A percentile compares a stretch with the other conserved stretches of the same genome.
Evolutionary conservation across 2,113 vertebrate species (phyloP).

Genomic region (Istiophorus platypterus): DNA sequence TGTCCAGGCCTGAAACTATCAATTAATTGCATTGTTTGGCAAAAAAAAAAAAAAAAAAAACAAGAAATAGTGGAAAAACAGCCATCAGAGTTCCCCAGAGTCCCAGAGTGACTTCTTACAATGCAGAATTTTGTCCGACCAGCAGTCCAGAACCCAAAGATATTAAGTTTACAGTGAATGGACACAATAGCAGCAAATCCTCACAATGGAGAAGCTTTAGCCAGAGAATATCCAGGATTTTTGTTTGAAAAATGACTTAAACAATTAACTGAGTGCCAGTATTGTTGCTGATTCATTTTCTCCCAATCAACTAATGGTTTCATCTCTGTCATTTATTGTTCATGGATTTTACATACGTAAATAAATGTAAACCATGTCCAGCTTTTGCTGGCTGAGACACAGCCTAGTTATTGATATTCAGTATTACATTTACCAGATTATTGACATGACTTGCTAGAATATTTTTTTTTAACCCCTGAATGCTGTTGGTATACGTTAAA

Average conservation of each 20-base stretch:
- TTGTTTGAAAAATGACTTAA: not conserved
- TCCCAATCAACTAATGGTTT: not conserved
- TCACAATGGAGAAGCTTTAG: not conserved
- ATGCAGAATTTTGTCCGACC: not conserved
- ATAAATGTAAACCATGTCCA: not conserved
- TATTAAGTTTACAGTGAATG: not conserved
- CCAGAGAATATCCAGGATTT: not conserved
- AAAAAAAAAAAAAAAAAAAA: too few relatives aligned
- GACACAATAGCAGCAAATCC: not conserved
- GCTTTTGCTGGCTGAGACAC: not conserved
- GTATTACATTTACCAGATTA: not conserved
- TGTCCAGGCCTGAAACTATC: not conserved
- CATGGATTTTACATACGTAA: not conserved
- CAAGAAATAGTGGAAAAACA: not conserved
- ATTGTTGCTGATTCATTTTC: too few relatives aligned
- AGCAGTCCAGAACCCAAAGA: not conserved
- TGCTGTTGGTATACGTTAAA: not conserved
- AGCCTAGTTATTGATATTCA: conserved; percentile 6
- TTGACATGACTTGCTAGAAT: not conserved
- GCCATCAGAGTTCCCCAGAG: not conserved
- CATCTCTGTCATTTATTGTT: not conserved
- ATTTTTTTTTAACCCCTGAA: not conserved
- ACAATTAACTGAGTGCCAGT: not conserved
- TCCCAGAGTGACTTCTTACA: not conserved
- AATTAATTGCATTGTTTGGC: not conserved